Evolutionary conservation across 2,888 invertebrate species (phyloP).

Genomic region (Corbicula japonica): DNA sequence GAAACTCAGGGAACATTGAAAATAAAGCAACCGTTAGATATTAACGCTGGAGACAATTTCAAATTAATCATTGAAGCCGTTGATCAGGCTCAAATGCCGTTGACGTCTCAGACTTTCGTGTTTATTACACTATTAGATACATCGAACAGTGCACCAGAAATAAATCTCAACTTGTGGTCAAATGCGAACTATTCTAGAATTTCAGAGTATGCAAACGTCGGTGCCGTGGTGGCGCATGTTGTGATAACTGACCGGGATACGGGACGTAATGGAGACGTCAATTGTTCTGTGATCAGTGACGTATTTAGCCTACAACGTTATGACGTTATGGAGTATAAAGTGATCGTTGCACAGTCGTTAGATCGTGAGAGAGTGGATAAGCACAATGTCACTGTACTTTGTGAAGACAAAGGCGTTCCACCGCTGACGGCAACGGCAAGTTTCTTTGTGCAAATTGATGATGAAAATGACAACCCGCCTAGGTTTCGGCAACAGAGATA

Average conservation of each 20-base stretch:
- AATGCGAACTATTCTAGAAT: constrained; percentile 54
- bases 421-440: constrained; percentile 47
- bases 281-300: constrained; percentile 60
- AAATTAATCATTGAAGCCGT: constrained; percentile 70
- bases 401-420: constrained; percentile 70
- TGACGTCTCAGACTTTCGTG: constrained; percentile 71
- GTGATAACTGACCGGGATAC: constrained; percentile 69
- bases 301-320: constrained; percentile 68
- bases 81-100: constrained; percentile 65
- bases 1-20: constrained; percentile 70
- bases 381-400: constrained; percentile 62
- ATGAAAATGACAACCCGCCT: constrained; percentile 96
- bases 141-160: constrained; percentile 96
- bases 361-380: constrained; percentile 61
- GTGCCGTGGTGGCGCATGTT: constrained; percentile 73
- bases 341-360: constrained; percentile 63
- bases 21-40: constrained; percentile 54
- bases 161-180: constrained; percentile 66
- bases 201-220: constrained; percentile 72
- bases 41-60: constrained; percentile 57
- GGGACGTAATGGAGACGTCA: constrained; percentile 75
- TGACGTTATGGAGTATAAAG: constrained; percentile 70
- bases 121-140: constrained; percentile 90
- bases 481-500: constrained; percentile 89
- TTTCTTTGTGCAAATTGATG: constrained; percentile 89